Evolutionary conservation across 2,113 vertebrate genomes (phyloP).

Genomic region (Clinocottus analis): DNA sequence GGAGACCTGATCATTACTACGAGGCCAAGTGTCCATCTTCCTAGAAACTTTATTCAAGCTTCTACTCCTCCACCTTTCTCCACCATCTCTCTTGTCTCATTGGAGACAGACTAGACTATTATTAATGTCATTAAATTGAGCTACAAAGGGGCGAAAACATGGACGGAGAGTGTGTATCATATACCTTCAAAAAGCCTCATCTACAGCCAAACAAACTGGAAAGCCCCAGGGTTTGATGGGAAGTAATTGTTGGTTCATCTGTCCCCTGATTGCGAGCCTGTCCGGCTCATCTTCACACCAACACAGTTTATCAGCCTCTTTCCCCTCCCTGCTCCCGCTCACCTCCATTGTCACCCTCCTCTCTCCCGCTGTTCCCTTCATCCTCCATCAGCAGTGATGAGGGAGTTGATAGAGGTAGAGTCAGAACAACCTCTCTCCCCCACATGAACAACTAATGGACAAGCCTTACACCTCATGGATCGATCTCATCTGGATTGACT

Average conservation of each 20-base stretch:
- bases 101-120: not conserved
- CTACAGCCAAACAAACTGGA: not conserved
- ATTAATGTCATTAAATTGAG: not conserved
- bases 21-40: too few relatives aligned
- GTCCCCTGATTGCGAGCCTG: not conserved
- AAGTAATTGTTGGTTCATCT: not conserved
- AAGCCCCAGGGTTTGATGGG: not conserved
- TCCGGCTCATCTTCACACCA: not conserved
- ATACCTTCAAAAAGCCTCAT: not conserved
- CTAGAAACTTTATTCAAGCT: too few relatives aligned
- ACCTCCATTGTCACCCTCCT: not conserved
- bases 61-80: not conserved
- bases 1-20: too few relatives aligned
- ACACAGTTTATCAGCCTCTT: not conserved
- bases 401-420: not conserved
- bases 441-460: not conserved
- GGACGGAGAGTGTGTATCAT: not conserved
- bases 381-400: not conserved
- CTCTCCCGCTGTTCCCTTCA: not conserved
- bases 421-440: not conserved
- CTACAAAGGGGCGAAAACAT: not conserved
- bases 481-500: not conserved
- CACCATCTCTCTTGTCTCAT: not conserved
- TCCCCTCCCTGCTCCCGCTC: not conserved
- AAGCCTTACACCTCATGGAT: not conserved